phyloP scores from a whole-genome alignment of 2,113 vertebrate species.

The Festucalex cinctus region DNA sequence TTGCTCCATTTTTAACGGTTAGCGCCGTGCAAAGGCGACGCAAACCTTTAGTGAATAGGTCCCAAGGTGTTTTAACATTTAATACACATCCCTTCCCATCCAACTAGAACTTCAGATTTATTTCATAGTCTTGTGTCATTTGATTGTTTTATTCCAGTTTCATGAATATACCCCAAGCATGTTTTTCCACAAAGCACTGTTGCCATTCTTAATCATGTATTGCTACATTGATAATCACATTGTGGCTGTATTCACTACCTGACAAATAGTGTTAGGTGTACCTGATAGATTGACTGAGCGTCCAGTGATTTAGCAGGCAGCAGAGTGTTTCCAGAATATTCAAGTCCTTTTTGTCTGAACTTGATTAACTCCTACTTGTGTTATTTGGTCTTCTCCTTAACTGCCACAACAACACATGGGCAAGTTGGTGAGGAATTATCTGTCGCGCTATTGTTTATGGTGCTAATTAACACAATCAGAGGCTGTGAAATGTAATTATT shows the following conservation, averaged over 20 bases:
- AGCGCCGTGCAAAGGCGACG: no score
- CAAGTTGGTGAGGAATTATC: constrained; percentile 24
- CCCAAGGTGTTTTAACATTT: no score
- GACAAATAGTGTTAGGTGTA: neutral
- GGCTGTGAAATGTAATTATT: constrained; percentile 16
- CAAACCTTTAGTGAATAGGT: no score
- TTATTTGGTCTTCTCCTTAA: neutral
- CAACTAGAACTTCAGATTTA: no score
- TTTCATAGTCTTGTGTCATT: neutral
- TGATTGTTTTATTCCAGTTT: no score
- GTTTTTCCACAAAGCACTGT: neutral
- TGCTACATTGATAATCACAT: neutral
- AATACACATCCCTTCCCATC: no score
- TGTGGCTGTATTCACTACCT: neutral
- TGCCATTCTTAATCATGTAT: neutral
- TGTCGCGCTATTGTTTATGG: constrained; percentile 8
- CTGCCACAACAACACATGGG: neutral
- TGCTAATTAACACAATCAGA: constrained; percentile 23
- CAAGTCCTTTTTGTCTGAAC: constrained; percentile 5
- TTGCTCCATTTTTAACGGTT: no score
- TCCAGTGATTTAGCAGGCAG: neutral
- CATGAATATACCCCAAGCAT: no score
- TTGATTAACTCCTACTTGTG: constrained; percentile 1
- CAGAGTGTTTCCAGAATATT: neutral
- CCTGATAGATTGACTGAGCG: neutral